Base-by-base conservation (phyloP, 92 coral and sea anemone species). In the Zoanthus gigantus region DNA sequence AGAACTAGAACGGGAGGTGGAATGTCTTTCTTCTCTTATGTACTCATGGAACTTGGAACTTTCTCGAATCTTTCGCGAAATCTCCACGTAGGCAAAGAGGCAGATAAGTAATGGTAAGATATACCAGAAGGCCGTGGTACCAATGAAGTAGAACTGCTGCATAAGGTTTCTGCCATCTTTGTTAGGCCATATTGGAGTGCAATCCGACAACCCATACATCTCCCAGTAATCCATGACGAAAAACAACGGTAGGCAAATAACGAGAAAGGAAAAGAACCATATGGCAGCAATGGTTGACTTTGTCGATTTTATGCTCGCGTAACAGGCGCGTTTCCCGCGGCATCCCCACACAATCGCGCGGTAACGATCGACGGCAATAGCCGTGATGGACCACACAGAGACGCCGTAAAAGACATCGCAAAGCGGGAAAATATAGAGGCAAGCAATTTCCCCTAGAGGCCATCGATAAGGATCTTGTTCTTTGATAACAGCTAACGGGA, bases 331-430 rank as follows among this genome's bases (percentile, higher is more conserved):
- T 47, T 28, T 81, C 45, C 75, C 44, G 75, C 44, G 47, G 18
- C 63, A 81, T 28, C 85, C 85, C 85, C 85, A 81, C 42, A 81
- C 85, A 44, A 81, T 81, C 47, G 85, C 85, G 46, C 89, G 80
- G 81, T 91, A 94, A 30, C 99, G 88, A 15, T 97, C 98, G 9
- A 92, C 88, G 4, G 99, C 98, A 16, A 97, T 97, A 0, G 98
- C 99, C 9, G 93, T 93, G 45, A 97, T 95, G 13, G 95, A 92
- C 98, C 96, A 93, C 10, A 97, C 92, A 0, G 98, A 94, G 1
- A 93, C 99, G n/a, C 94, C 96, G 28, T 89, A 92, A 37, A 95
- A 97, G 13, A 96, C 90, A 34, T 97, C 99, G 23, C 94, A 76
- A 7, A 95, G 77, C 9, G 99, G 99, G 50, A 84, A 92, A 3